Evolutionary conservation across 2,797 vertebrate genomes (phyloP).

Genomic region (Sparidentex hasta): DNA sequence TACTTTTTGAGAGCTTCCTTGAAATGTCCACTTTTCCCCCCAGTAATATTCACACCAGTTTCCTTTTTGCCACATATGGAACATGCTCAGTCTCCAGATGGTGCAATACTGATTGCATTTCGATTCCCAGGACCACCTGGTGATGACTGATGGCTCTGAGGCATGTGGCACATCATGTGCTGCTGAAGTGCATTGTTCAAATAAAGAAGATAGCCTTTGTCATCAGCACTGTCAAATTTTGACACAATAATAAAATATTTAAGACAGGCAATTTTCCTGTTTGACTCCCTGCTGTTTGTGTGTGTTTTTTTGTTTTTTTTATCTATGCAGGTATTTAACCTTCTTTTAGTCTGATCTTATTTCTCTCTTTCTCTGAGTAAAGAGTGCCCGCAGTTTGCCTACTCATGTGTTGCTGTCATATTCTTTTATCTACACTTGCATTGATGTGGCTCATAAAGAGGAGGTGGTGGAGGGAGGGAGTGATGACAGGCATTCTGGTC

Average conservation of each 20-base stretch:
- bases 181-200: slow-evolving; percentile 12
- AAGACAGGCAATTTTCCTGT: background rate
- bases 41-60: background rate
- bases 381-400: background rate
- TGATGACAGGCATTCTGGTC: slow-evolving; percentile 32
- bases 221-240: background rate
- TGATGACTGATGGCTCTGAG: slow-evolving; percentile 9
- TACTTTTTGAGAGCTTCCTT: background rate
- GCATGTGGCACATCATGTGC: background rate
- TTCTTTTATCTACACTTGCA: slow-evolving; percentile 5
- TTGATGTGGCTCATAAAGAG: slow-evolving; percentile 7
- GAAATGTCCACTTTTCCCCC: background rate
- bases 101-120: slow-evolving; percentile 17
- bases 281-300: background rate
- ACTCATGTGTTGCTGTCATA: slow-evolving; percentile 1
- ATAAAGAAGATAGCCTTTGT: background rate
- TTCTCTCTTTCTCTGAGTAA: background rate
- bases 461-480: background rate
- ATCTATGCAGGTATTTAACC: background rate
- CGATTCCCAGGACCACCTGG: slow-evolving; percentile 3
- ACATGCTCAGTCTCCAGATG: background rate
- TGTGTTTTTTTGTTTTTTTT: background rate
- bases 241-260: slow-evolving; percentile 5
- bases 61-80: background rate
- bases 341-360: background rate